Percentiles rank a stretch among this genome's conserved stretches.
phyloP scores from a whole-genome alignment of 2,113 vertebrate genomes.

The Peromyscus maniculatus region DNA sequence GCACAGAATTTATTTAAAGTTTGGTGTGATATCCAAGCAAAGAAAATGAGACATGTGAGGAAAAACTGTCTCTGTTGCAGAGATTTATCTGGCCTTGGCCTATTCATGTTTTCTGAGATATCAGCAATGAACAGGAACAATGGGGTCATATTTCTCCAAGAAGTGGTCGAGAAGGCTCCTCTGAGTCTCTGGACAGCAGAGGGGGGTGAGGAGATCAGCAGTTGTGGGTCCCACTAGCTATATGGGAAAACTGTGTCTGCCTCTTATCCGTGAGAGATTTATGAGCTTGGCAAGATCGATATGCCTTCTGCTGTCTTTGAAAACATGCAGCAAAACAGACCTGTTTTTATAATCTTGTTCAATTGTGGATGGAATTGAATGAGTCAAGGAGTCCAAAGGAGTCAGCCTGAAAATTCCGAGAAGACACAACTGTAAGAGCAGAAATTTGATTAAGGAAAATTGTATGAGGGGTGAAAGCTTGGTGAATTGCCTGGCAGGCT shows the following conservation, averaged over 20 bases:
- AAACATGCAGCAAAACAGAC: neutral
- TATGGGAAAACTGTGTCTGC: neutral
- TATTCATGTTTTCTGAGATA: neutral
- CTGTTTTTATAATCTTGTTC: neutral
- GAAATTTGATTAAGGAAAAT: neutral
- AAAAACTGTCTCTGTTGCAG: neutral
- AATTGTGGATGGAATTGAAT: neutral
- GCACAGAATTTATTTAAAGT: conserved; percentile 16
- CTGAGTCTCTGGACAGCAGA: neutral
- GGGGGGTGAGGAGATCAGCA: neutral
- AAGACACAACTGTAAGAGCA: neutral
- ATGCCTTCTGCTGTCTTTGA: neutral
- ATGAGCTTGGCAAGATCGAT: neutral
- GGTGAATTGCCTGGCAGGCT: neutral
- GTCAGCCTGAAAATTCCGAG: conserved; percentile 9
- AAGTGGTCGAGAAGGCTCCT: neutral
- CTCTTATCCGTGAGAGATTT: neutral
- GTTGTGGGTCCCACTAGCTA: neutral
- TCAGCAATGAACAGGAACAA: neutral
- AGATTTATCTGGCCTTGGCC: neutral
- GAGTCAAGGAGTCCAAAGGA: conserved; percentile 26
- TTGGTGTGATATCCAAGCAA: neutral
- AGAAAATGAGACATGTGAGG: neutral
- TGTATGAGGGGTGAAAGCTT: neutral
- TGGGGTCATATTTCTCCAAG: neutral